Evolutionary conservation across 2,797 vertebrate species (phyloP), one percentile per base, ranked within the genome.

Genomic region (Mallotus villosus): DNA sequence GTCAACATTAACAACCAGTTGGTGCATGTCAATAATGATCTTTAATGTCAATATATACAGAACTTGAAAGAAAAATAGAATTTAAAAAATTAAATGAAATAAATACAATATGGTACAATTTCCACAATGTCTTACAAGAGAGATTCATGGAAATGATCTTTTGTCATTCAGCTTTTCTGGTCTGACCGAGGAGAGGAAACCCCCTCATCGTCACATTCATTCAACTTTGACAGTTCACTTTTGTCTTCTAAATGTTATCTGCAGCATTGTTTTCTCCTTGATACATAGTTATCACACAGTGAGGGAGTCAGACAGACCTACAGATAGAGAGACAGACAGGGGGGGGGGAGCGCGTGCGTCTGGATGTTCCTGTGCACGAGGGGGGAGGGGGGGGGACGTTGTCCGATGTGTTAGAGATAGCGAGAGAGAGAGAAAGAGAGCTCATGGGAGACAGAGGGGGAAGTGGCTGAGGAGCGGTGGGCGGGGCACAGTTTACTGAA

Each of bases 41-140:
- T 94, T 95, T 95, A 96, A 96, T 95, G 93, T 95, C 93, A 94
- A 96, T 97, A 97, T 94, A 93, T 96, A 95, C 92, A 95, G 90
- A 95, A 91, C 91, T 92, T 94, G 92, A 96, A 97, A 95, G 93
- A 95, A 97, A 94, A 97, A 95, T 94, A 94, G 87, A 93, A 93
- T 93, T 91, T 94, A 93, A 94, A 96, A 94, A 96, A 94, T 94
- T 93, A 95, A 95, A 96, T 92, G 92, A 95, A 97, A 95, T 96
- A 97, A 98, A 96, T 96, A 97, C 95, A 97, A 87, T 95, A 96
- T 96, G 91, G 93, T 95, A 96, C 95, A 96, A 95, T 96, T 94
- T 95, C 89, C 93, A 95, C 93, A 95, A 95, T 93, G 93, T 95
- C 93, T 91, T 92, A 85, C 85, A 92, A 94, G 92, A 93, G 89